Base-by-base conservation (phyloP, 1,140 invertebrate species). In the Cotesia vestalis region DNA sequence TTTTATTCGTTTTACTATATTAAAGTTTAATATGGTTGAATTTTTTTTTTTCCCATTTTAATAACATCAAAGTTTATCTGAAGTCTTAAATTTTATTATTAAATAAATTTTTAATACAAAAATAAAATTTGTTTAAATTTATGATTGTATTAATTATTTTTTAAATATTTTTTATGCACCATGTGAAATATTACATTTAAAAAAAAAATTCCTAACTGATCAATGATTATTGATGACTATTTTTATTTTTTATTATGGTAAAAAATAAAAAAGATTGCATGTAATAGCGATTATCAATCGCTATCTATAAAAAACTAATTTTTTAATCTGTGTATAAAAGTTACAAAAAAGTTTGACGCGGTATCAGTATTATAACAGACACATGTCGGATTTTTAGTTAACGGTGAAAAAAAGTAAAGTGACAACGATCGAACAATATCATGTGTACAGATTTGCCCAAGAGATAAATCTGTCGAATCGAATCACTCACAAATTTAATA, bases 371-470 rank as follows among this genome's bases (percentile, higher is more conserved):
- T 34, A 20, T 40, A 14, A 6, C 63, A 12, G 40, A 66, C 63
- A 17, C 27, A 40, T 66, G 63, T 66, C 40, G 8, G 8, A 66
- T 6, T 66, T 66, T 66, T 14, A 40, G 40, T 66, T 17, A 52
- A 20, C 12, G 17, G 8, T 14, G 11, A 6, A 6, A 67, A 67
- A 67, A 67, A 57, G 4, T 11, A 67, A 4, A 67, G 20, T 57
- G 66, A 67, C 52, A 57, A 40, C 11, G 12, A 67, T 67, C 17
- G 38, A 14, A 52, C 66, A 67, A 57, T 55, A 67, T 67, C 4
- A 12, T 67, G n/a, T 55, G 17, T 36, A 36, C 11, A 55, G 2
- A 17, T 55, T 55, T 36, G n/a, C 36, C 20, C 17, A 53, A n/a
- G 11, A 35, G 4, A 67, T 67, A 67, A 67, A 67, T 67, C 66